phyloP scores from a whole-genome alignment of 2,113 vertebrate species.

The Pangasianodon gigas region DNA sequence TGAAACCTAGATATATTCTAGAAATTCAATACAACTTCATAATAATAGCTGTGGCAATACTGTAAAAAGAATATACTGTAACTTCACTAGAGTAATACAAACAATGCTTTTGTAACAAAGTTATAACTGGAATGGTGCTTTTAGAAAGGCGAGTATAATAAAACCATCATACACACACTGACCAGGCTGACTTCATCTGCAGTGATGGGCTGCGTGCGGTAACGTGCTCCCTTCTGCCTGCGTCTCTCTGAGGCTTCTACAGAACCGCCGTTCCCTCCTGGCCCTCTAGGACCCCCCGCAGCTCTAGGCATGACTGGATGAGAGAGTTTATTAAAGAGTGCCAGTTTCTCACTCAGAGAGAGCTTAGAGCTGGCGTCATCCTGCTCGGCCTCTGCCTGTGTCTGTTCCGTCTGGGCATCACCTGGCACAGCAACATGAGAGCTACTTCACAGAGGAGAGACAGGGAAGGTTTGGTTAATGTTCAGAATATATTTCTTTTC shows the following conservation, averaged over 20 bases:
- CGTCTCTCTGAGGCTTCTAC: slow-evolving; percentile 61
- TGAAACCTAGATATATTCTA: background rate
- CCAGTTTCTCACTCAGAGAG: slow-evolving; percentile 77
- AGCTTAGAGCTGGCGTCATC: slow-evolving; percentile 72
- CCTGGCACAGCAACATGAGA: slow-evolving; percentile 50
- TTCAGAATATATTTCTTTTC: background rate
- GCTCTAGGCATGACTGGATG: slow-evolving; percentile 46
- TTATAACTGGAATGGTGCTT: background rate
- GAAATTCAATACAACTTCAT: background rate
- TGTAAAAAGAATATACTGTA: background rate
- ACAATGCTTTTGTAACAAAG: background rate
- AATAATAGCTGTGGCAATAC: background rate
- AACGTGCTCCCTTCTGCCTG: slow-evolving; percentile 75
- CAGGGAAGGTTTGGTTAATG: background rate
- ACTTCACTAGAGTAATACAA: background rate
- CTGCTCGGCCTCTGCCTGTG: slow-evolving; percentile 23
- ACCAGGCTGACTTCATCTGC: slow-evolving; percentile 75
- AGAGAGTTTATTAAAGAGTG: slow-evolving; percentile 77
- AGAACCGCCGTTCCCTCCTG: slow-evolving; percentile 39
- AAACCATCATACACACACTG: slow-evolving; percentile 36
- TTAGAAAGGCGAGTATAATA: background rate
- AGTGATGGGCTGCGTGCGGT: slow-evolving; percentile 78
- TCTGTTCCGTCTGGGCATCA: slow-evolving; percentile 49
- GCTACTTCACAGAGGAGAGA: slow-evolving; percentile 45
- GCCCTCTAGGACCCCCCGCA: slow-evolving; percentile 21